phyloP scores from a whole-genome alignment of 2,113 vertebrate genomes.

The Xiphorhynchus elegans region DNA sequence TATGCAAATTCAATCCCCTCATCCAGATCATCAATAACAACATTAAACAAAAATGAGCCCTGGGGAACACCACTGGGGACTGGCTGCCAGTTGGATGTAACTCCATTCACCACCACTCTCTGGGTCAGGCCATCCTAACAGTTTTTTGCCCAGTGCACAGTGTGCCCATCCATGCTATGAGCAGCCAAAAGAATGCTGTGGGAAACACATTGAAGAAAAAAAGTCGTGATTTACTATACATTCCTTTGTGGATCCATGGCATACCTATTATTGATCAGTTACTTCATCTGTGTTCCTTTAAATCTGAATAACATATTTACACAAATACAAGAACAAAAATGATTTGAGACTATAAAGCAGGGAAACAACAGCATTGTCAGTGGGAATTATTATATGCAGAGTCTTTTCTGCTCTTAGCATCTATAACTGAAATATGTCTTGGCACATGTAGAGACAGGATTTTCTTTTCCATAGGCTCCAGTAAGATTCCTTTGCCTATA shows the following conservation, averaged over 20 bases:
- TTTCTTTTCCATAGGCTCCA: neutral
- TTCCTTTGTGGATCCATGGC: neutral
- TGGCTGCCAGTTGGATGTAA: rapidly evolving
- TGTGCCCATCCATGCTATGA: rapidly evolving
- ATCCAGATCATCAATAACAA: neutral
- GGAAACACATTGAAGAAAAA: neutral
- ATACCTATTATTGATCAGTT: neutral
- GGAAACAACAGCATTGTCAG: neutral
- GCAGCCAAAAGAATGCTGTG: neutral
- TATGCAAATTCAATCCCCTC: neutral
- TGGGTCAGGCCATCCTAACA: neutral
- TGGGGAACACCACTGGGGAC: neutral
- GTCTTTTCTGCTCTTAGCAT: neutral
- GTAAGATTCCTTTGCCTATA: neutral
- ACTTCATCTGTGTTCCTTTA: neutral
- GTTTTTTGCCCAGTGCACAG: neutral
- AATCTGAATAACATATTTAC: neutral
- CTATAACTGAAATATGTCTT: neutral
- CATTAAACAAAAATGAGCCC: neutral
- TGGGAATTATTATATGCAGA: neutral
- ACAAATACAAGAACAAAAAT: neutral
- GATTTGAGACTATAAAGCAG: neutral
- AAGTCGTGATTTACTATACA: neutral
- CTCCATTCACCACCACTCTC: neutral
- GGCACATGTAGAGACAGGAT: neutral